Evolutionary conservation across 2,888 invertebrate species (phyloP), one percentile per base, ranked within the genome.

Genomic region (Acronicta psi): DNA sequence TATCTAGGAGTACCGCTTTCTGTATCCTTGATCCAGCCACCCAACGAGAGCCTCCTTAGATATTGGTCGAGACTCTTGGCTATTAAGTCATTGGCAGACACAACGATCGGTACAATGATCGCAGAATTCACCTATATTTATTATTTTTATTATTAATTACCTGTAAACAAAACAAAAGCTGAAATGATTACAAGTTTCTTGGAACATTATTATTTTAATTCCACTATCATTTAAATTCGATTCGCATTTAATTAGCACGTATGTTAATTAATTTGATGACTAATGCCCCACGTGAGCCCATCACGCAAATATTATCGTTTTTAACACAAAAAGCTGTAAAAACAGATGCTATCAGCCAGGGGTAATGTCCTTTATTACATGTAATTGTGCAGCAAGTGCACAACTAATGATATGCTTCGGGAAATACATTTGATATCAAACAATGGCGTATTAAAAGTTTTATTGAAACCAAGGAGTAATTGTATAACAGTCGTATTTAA

Each of bases 321-420:
- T 85, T 82, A 85, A 86, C 83, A 86, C 82, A 86, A 86, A 86
- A 83, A 81, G 76, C 77, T 84, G 83, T 84, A 83, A 85, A 85
- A 84, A 80, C 79, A 79, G 88, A 87, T 89, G 76, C 40, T 87
- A 89, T 88, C 88, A 69, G 51, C 5, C 5, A 37, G 46, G 77
- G 77, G 78, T 84, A 86, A 83, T 87, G 87, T 84, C 85, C 86
- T 85, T 81, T 84, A 90, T 87, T 87, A 89, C 83, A 76, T 72
- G 80, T 87, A 85, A 86, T 87, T 86, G 88, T 79, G 75, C 70
- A 80, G 70, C 75, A 76, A 84, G 79, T 83, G 77, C 73, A 78
- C 72, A 70, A 63, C 67, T 77, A 74, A 69, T 75, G 80, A 75
- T 78, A 77, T 75, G 81, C 69, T 69, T 59, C 71, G 75, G 77